Base-by-base conservation (phyloP, 2,113 vertebrate genomes). In the Hipposideros armiger region DNA sequence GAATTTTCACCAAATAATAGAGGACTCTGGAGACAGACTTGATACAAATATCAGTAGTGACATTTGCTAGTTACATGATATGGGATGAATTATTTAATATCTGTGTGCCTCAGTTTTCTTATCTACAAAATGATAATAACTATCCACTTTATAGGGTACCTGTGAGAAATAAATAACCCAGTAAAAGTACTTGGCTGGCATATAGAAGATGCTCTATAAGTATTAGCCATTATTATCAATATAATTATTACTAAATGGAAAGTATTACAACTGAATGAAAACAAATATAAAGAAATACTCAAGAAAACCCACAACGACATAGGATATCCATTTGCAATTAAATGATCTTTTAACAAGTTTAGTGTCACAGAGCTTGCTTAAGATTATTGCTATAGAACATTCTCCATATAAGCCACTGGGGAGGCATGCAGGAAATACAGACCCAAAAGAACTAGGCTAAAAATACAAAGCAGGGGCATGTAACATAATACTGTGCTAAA, bases 281-380 rank as follows among this genome's bases (percentile, higher is more conserved):
- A 77, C 16, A 64, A 89, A 74, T 52, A 47, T 91, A 83, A 67
- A 88, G 13, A 95, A 87, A 50, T 17, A 62, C 11, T 77, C 7
- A 88, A 74, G 22, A 85, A 85, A 64, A 24, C 10, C 56, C n/a
- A 80, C 54, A 84, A 78, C 64, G 11, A 80, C 42, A 80, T 58
- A 76, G 22, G 42, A 60, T 81, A 84, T 54, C 36, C 30, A 81
- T 72, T 73, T 96, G 26, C 22, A 69, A 95, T 95, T 80, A 72
- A 80, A 89, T 95, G 76, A 62, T 22, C 52, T 80, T 69, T 81
- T 66, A 96, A 88, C 19, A 64, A 88, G 17, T 70, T 91, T 70
- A 85, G 13, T 69, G 26, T 84, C 72, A 91, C 22, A 74, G 28
- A 93, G 72, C 11, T 87, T 81, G 42, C 56, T 72, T 83, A 85